phyloP scores from a whole-genome alignment of 2,888 invertebrate species.

The Charanyca ferruginea region DNA sequence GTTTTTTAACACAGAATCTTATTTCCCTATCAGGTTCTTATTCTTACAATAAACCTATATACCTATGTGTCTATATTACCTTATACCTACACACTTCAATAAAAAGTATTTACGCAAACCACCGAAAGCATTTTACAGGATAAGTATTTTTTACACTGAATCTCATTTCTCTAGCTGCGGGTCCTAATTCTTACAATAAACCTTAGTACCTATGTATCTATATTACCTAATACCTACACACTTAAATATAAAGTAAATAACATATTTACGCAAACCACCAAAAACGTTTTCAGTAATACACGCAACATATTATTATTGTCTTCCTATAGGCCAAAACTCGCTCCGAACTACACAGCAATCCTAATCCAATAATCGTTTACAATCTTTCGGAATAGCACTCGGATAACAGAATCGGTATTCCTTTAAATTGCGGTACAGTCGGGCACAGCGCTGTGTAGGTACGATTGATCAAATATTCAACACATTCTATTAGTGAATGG shows the following conservation, averaged over 20 bases:
- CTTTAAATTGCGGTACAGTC: slow-evolving; percentile 44
- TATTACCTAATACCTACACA: neutral
- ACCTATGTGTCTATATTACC: too few relatives aligned
- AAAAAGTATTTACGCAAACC: neutral
- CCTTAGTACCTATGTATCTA: too few relatives aligned
- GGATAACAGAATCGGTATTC: slow-evolving; percentile 41
- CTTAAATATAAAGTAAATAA: neutral
- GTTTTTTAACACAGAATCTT: neutral
- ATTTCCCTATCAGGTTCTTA: neutral
- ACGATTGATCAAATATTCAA: slow-evolving; percentile 69
- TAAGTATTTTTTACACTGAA: neutral
- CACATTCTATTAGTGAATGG: slow-evolving; percentile 55
- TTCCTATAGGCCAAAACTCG: slow-evolving; percentile 1
- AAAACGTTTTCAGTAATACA: slow-evolving; percentile 21
- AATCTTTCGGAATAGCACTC: slow-evolving; percentile 40
- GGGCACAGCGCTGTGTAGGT: slow-evolving; percentile 23
- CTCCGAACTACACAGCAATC: slow-evolving; percentile 11
- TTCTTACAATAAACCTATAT: neutral
- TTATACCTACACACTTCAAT: neutral
- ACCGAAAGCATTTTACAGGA: neutral
- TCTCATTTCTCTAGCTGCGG: neutral
- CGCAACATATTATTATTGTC: slow-evolving; percentile 19
- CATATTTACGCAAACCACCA: neutral
- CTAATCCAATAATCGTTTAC: slow-evolving; percentile 50
- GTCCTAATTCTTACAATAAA: neutral